Evolutionary conservation across 64 coral and sea anemone species (phyloP).

Genomic region (Platygyra sinensis): DNA sequence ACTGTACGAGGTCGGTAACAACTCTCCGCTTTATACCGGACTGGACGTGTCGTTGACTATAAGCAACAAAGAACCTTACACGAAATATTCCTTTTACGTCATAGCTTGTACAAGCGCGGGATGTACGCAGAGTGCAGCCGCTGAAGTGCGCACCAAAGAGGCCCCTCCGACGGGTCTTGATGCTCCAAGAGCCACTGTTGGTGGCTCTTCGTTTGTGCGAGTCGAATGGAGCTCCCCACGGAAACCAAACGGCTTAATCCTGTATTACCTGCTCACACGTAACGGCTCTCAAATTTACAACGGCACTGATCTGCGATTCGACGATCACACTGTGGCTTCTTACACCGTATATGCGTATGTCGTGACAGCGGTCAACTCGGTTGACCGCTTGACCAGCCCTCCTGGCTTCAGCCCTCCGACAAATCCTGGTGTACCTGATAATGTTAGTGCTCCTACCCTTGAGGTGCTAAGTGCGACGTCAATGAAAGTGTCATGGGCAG

Average conservation of each 20-base stretch:
- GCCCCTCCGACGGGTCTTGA: constrained; percentile 60
- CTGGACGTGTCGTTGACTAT: constrained; percentile 38
- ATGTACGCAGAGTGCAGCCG: constrained; percentile 63
- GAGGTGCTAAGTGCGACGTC: constrained; percentile 67
- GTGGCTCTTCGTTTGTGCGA: constrained; percentile 71
- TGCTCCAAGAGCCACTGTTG: constrained; percentile 69
- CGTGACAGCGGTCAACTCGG: constrained; percentile 78
- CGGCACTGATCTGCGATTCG: constrained; percentile 77
- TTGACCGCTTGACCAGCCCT: constrained; percentile 62
- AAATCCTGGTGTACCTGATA: constrained; percentile 86
- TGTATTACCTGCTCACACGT: constrained; percentile 76
- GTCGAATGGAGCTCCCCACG: constrained; percentile 70
- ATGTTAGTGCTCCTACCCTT: constrained; percentile 66
- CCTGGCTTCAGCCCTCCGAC: constrained; percentile 72
- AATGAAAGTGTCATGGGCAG: constrained; percentile 75
- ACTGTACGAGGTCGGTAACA: constrained; percentile 60
- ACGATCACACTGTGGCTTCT: constrained; percentile 69
- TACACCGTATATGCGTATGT: constrained; percentile 75
- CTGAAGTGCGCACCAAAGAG: constrained; percentile 74
- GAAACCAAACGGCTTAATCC: constrained; percentile 80
- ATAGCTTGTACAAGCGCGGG: constrained; percentile 75
- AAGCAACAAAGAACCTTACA: constrained; percentile 65
- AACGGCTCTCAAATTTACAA: constrained; percentile 77
- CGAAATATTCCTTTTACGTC: constrained; percentile 69
- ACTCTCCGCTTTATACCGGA: constrained; percentile 41